A percentile compares a stretch with the other conserved stretches of the same genome.
These are phyloP conservation scores for Castor canadensis DNA, from an alignment of 2,113 vertebrate genomes.

Conservation along the genomic window DNA sequence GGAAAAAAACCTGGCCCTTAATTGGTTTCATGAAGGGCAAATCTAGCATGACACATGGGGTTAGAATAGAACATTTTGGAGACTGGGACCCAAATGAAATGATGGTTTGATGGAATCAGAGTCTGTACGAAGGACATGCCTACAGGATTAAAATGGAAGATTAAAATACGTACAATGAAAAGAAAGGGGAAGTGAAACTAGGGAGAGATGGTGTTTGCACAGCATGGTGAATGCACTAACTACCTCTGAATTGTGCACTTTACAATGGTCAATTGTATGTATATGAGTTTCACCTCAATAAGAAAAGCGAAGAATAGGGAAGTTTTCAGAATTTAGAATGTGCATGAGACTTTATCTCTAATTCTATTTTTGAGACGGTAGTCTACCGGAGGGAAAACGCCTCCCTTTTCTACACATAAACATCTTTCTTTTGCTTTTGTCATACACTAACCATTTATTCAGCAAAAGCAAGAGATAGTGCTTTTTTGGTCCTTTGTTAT, in stretches of 20 bases:
- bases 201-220: background rate
- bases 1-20: background rate
- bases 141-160: background rate
- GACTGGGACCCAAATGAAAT: background rate
- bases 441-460: background rate
- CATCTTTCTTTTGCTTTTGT: background rate
- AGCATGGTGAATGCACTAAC: background rate
- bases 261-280: background rate
- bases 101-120: background rate
- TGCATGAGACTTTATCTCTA: background rate
- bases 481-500: background rate
- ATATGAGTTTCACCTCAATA: background rate
- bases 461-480: background rate
- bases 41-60: background rate
- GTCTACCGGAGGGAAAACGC: background rate
- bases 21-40: background rate
- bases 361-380: conserved; percentile 48
- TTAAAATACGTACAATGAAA: background rate
- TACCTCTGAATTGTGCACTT: background rate
- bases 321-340: background rate
- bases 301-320: background rate
- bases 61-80: background rate
- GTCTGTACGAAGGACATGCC: background rate
- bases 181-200: background rate
- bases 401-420: background rate